Base-by-base conservation (phyloP, 2,797 vertebrate species). In the Peromyscus aztecus region DNA sequence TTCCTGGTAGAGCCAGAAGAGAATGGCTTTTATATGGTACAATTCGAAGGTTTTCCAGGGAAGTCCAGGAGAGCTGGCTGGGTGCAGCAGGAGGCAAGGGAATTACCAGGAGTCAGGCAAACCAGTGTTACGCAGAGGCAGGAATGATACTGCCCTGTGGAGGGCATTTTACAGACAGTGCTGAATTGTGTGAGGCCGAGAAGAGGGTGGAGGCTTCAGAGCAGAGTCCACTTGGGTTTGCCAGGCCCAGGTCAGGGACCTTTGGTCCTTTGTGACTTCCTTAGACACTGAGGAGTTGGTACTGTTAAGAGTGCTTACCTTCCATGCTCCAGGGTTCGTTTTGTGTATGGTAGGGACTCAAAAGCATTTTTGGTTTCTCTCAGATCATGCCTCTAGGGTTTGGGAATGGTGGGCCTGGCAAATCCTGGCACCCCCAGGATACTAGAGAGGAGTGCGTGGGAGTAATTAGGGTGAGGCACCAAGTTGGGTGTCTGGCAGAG, bases 181-280 rank as follows among this genome's bases (percentile, higher is more conserved):
- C 40, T 24, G 65, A 43, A 84, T 84, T 55, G 37, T 73, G 84
- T 76, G 94, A 92, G 89, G 69, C 77, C 55, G 49, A 16, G 67
- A 85, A n/a, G n/a, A 8, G 82, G 83, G 85, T 93, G 78, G 86
- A 84, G 91, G 83, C 89, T 59, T 63, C n/a, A 75, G 91, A 65
- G 84, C 92, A 97, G 87, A 96, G 97, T 93, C 94, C 67, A 76
- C 43, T 27, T 37, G 57, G 89, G 34, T 95, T 71, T 89, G 4
- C 75, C 57, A 16, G 95, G 49, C 67, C 76, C 78, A 31, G 82
- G 49, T 17, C 52, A 73, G n/a, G 76, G 57, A 21, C 31, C 57
- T 69, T 52, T 61, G 88, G 46, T 24, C 73, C 46, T 6, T 17
- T 81, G 17, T 61, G 49, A 75, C 46, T n/a, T 37, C 27, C 46